Base-by-base conservation (phyloP, 2,888 invertebrate genomes). In the Ariolimax columbianus region DNA sequence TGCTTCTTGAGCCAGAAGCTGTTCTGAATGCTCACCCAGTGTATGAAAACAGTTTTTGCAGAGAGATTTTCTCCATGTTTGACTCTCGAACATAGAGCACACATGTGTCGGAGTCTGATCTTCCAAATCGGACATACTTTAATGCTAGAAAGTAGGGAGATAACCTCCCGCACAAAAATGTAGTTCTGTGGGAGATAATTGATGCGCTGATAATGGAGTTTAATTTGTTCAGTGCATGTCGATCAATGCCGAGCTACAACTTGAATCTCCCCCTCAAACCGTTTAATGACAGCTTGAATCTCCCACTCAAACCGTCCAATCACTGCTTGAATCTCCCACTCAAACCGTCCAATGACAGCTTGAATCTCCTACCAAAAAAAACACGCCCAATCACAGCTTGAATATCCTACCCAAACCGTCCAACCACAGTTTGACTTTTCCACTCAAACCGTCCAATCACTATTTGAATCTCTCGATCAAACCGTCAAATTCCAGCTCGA, bases 41-140 rank as follows among this genome's bases (percentile, higher is more conserved):
- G 91, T 86, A 73, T 93, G 92, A 84, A 94, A 93, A 85, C 94
- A 94, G 85, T 94, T 94, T 87, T 92, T 93, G 90, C 95, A 95
- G 59, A 94, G 90, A 59, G 93, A 94, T 87, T 93, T 93, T 72
- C 92, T 89, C 92, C 94, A 94, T 75, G 93, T 92, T 87, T 95
- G 94, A n/a, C 94, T 93, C 89, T 95, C 94, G 90, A 94, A 94
- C 68, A 84, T 88, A 3, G 86, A 88, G 88, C 93, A 93, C 36
- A 91, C 91, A 1, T 87, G 85, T 66, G 86, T 83, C 30, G 40
- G 73, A 7, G 51, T 38, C 9, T 72, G 66, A 30, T 87, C 88
- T 38, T 80, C 84, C 0, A 14, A 14, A 1, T 77, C 83, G 0
- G 51, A 19, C 83, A 83, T 77, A 23, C 9, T 38, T n/a, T 11